Base-by-base conservation (phyloP, 1,140 invertebrate genomes). In the Helicoverpa armigera region DNA sequence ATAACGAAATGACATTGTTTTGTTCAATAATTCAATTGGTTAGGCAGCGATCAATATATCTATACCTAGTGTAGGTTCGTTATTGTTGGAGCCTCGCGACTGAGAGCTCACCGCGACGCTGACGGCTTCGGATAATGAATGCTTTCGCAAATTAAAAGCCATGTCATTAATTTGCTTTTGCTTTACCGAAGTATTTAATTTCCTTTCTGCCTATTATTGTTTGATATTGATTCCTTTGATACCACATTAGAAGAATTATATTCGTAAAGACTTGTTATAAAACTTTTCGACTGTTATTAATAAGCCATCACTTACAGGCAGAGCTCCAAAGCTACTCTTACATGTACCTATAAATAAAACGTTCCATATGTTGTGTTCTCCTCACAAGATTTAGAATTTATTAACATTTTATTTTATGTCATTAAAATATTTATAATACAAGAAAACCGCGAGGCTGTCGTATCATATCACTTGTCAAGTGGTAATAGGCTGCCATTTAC, bases 91-190 rank as follows among this genome's bases (percentile, higher is more conserved):
- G 29, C 18, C 14, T 73, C 51, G 43, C 56, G 70, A 43, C 70
- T 48, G 18, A 9, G 29, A 43, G 70, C 51, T 13, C 51, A 56
- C 51, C 51, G 70, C 51, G 70, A 73, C 70, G 70, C 70, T 14
- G 29, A 73, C 70, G 53, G 23, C 53, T 56, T 14, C 29, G 70
- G 43, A 43, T 56, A 73, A 56, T 73, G 53, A 73, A 73, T 73
- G 56, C 51, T 73, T 73, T 73, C 29, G 70, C 70, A 73, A 72
- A 72, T 72, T 72, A 72, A 72, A 72, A 72, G 70, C 53, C 70
- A 73, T 73, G 70, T 56, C 70, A 73, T 56, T 73, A 73, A 73
- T 54, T 72, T 72, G 50, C 51, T 72, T n/a, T 72, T 54, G 18
- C 35, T 35, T 35, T 35, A 35, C 35, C 69, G 51, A 54, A 54